A percentile compares a stretch with the other conserved stretches of the same genome.
These are phyloP conservation scores for Potamarius usumacintae DNA, from an alignment of 2,113 vertebrate genomes.

Conservation along the genomic window DNA sequence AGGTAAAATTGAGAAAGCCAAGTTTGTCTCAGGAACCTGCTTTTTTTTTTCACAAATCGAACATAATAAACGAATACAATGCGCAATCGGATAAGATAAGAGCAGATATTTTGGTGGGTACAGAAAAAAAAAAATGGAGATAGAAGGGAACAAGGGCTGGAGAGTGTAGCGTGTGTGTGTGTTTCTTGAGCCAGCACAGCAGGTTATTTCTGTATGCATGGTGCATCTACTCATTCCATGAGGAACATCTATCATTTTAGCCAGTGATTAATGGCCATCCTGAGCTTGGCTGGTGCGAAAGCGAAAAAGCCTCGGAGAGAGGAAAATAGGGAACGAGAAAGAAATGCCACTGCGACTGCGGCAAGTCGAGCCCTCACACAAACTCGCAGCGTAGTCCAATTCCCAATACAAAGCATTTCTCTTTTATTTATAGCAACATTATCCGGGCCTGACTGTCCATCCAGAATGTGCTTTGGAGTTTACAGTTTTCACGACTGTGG, in stretches of 20 bases:
- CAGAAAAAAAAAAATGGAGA: conserved; percentile 3
- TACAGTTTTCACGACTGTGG: background rate
- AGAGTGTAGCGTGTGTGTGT: background rate
- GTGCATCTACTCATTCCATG: conserved; percentile 55
- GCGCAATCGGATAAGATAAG: background rate
- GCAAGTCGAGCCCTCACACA: conserved; percentile 7
- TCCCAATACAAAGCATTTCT: conserved; percentile 1
- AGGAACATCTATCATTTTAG: conserved; percentile 64
- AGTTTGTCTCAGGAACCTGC: conserved; percentile 4
- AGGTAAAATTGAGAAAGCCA: conserved; percentile 11
- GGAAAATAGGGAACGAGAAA: conserved; percentile 38
- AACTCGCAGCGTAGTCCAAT: background rate
- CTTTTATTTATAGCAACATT: background rate
- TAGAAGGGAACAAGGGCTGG: conserved; percentile 23
- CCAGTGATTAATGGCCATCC: conserved; percentile 60
- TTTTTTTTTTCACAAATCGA: conserved; percentile 7
- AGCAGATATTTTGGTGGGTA: background rate
- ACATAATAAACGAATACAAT: background rate
- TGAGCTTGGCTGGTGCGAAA: conserved; percentile 49
- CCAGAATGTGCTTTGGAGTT: background rate
- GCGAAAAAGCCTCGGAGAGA: conserved; percentile 42
- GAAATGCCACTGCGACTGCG: conserved; percentile 36
- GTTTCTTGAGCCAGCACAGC: conserved; percentile 54
- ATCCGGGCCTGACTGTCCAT: background rate
- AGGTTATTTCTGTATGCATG: conserved; percentile 60